A percentile compares a stretch with the other conserved stretches of the same genome.
phyloP scores from a whole-genome alignment of 2,113 vertebrate species.

The Callospermophilus lateralis region DNA sequence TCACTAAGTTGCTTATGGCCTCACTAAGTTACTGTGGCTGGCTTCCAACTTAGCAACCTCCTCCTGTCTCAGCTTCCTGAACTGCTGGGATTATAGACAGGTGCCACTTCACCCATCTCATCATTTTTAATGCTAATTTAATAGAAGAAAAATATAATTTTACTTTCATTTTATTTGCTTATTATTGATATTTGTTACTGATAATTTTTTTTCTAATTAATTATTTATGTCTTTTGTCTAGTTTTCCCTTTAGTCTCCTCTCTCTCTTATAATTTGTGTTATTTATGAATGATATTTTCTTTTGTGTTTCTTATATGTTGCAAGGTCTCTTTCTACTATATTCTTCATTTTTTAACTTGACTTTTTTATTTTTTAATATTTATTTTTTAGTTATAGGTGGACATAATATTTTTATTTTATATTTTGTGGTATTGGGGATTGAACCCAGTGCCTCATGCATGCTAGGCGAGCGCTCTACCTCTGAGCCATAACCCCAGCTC shows the following conservation, averaged over 20 bases:
- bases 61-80: too few species aligned
- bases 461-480: too few species aligned
- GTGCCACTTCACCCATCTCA: too few species aligned
- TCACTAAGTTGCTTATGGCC: too few species aligned
- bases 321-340: not conserved
- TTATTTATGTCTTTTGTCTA: not conserved
- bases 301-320: not conserved
- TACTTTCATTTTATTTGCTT: conserved; percentile 11
- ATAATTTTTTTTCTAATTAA: not conserved
- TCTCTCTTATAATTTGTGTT: not conserved
- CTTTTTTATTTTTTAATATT: not conserved
- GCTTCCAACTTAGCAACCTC: too few species aligned
- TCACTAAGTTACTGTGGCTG: too few species aligned
- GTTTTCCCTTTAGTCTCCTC: not conserved
- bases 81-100: too few species aligned
- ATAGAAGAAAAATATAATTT: conserved; percentile 11
- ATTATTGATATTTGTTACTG: not conserved
- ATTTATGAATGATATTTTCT: not conserved
- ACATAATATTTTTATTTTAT: too few species aligned
- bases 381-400: too few species aligned
- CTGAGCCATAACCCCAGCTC: too few species aligned
- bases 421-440: too few species aligned
- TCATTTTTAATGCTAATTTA: not conserved
- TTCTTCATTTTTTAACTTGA: not conserved
- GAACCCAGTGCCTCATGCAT: too few species aligned